Conservation (phyloP, 1,140 invertebrate species). For the Globodera rostochiensis region DNA sequence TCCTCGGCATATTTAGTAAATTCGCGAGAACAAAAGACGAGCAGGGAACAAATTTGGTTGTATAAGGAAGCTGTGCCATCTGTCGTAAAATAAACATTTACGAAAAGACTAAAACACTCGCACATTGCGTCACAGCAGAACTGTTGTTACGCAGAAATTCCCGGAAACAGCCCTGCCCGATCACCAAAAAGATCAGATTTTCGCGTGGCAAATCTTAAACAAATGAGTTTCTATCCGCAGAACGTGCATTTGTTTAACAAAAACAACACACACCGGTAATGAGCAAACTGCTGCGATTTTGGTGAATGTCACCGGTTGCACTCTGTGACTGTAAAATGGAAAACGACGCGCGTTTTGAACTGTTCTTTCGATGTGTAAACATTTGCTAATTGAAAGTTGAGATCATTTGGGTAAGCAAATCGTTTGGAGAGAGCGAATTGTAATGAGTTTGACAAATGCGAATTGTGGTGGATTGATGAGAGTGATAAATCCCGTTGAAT, state of each 20-base stretch:
- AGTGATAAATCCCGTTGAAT: background rate
- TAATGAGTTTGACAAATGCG: background rate
- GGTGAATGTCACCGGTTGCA: background rate
- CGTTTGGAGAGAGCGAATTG: background rate
- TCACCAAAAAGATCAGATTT: background rate
- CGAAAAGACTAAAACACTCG: conserved; percentile 29
- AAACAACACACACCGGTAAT: conserved; percentile 19
- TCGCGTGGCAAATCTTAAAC: background rate
- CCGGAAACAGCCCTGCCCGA: background rate
- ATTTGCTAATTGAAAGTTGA: background rate
- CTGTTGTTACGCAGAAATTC: background rate
- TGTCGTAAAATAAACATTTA: conserved; percentile 18
- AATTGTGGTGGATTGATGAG: background rate
- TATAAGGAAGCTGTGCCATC: conserved; percentile 45
- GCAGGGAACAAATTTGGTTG: conserved; percentile 52
- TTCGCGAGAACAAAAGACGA: conserved; percentile 42
- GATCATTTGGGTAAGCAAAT: background rate
- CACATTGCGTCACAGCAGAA: conserved; percentile 8
- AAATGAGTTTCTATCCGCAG: background rate
- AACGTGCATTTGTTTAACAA: background rate
- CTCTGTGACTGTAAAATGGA: background rate
- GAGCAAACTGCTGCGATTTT: conserved; percentile 33
- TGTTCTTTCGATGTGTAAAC: conserved; percentile 1
- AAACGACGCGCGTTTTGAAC: background rate
- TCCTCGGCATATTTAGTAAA: conserved; percentile 26